These are phyloP conservation scores for Orchesella cincta DNA, from an alignment of 1,140 invertebrate species.

Conservation along the genomic window DNA sequence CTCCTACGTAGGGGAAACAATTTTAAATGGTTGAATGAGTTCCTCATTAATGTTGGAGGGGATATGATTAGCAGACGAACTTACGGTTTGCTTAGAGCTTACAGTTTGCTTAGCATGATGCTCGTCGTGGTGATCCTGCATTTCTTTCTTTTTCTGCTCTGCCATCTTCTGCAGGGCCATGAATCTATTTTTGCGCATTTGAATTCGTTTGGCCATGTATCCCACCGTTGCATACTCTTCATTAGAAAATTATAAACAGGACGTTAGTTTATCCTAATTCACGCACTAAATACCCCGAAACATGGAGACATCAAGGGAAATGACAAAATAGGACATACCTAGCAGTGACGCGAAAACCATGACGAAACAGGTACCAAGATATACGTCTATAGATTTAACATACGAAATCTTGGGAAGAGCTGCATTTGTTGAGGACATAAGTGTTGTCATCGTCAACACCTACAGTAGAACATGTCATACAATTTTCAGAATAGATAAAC, in stretches of 20 bases:
- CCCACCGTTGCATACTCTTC: conserved; percentile 91
- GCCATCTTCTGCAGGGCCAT: conserved; percentile 84
- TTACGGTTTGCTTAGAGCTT: conserved; percentile 42
- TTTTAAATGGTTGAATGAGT: not conserved
- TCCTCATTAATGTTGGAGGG: not conserved
- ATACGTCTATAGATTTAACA: conserved; percentile 97
- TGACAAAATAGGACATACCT: too few relatives aligned
- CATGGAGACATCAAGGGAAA: too few relatives aligned
- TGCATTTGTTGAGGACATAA: conserved; percentile 97
- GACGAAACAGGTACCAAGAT: conserved; percentile 96
- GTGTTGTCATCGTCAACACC: conserved; percentile 95
- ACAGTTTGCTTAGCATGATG: conserved; percentile 75
- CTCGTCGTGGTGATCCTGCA: conserved; percentile 58
- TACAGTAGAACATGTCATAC: too few relatives aligned
- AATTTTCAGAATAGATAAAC: too few relatives aligned
- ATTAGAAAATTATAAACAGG: too few relatives aligned
- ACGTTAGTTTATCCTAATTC: too few relatives aligned
- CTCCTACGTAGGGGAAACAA: conserved; percentile 63
- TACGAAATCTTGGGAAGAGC: conserved; percentile 97
- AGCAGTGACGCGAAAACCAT: conserved; percentile 94
- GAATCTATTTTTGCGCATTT: conserved; percentile 89
- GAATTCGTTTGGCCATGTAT: conserved; percentile 92
- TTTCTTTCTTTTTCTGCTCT: conserved; percentile 74
- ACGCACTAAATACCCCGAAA: too few relatives aligned
- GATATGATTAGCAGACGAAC: not conserved